phyloP scores from a whole-genome alignment of 2,888 invertebrate species.

The Osmoderma eremita region DNA sequence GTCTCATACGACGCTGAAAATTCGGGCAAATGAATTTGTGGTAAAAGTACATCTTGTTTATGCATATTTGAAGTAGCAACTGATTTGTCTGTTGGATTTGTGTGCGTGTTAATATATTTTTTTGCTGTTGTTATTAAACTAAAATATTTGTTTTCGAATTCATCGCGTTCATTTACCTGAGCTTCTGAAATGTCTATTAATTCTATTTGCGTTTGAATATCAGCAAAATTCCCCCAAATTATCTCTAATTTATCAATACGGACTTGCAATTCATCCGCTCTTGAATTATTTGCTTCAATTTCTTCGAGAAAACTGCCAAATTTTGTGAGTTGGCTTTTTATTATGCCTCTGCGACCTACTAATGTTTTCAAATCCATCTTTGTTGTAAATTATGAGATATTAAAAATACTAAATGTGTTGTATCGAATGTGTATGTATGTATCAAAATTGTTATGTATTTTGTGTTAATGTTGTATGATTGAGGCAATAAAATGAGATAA shows the following conservation, averaged over 20 bases:
- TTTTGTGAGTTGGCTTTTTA: slow-evolving; percentile 4
- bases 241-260: background rate
- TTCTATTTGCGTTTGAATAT: slow-evolving; percentile 4
- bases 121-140: background rate
- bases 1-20: slow-evolving; percentile 41
- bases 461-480: too few species aligned
- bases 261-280: slow-evolving; percentile 4
- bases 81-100: background rate
- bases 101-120: background rate
- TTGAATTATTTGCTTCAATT: background rate
- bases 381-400: background rate
- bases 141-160: slow-evolving; percentile 11
- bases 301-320: slow-evolving; percentile 1
- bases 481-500: too few species aligned
- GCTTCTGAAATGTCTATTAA: background rate
- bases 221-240: background rate
- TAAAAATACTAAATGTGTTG: too few species aligned
- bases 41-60: background rate
- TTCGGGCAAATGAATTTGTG: slow-evolving; percentile 36
- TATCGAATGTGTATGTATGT: too few species aligned
- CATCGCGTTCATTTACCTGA: background rate
- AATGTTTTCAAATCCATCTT: slow-evolving; percentile 1
- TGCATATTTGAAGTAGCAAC: background rate
- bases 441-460: too few species aligned
- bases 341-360: background rate